Evolutionary conservation across 2,888 invertebrate genomes (phyloP), one percentile per base, ranked within the genome.

Genomic region (Ophraella communa): DNA sequence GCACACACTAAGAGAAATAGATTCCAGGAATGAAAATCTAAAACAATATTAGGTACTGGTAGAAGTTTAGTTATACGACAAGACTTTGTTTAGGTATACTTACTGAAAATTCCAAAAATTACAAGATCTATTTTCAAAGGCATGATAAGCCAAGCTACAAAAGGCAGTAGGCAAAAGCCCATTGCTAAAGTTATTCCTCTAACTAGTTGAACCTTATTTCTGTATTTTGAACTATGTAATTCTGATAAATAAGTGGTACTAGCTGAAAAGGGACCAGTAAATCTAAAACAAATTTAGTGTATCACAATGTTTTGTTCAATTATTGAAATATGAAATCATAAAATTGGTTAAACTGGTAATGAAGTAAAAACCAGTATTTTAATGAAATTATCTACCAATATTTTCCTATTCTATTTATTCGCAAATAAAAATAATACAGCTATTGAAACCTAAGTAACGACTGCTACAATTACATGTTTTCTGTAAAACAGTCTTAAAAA

Each of bases 241-340:
- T 93, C 92, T 0, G 89, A 87, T 49, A 92, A 75, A 78, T 91
- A 91, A 0, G 91, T 86, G 76, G 89, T 85, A 52, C 90, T 79
- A 1, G 91, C 87, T 3, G 70, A 66, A 55, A 69, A 74, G 4
- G 70, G 61, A 7, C 74, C 73, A 54, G 71, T 73, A 27, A 67
- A 57, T 30, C 74, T 74, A 65, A 59, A 67, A 69, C 53, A 42
- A 5, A 57, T 52, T 52, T 8, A 45, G 18, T 47, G 21, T 27
- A 57, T 27, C 20, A 18, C 35, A 18, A 11, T 14, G 67, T 90
- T 89, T n/a, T n/a, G n/a, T n/a, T n/a, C n/a, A n/a, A n/a, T n/a
- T n/a, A n/a, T n/a, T n/a, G n/a, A n/a, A n/a, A n/a, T n/a, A n/a
- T n/a, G n/a, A n/a, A n/a, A n/a, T n/a, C n/a, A n/a, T n/a, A n/a